These are phyloP conservation scores for Amia ocellicauda DNA, from an alignment of 2,113 vertebrate species.

Conservation along the genomic window DNA sequence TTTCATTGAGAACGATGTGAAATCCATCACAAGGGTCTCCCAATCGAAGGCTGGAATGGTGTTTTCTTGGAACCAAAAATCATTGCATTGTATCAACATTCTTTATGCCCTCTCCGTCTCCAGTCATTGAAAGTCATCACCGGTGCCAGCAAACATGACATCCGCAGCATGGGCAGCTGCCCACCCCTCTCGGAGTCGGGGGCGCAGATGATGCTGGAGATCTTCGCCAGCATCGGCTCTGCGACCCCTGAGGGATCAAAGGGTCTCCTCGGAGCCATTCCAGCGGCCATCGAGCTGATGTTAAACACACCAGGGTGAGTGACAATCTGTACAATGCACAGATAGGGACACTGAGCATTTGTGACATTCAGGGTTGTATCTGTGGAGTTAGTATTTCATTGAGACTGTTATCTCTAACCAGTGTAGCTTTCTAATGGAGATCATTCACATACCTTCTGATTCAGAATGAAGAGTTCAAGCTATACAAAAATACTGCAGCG, in stretches of 20 bases:
- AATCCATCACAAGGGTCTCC: no score
- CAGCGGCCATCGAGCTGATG: slow-evolving; percentile 79
- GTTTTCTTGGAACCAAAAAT: no score
- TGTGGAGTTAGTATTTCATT: no score
- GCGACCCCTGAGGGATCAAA: slow-evolving; percentile 72
- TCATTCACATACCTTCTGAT: no score
- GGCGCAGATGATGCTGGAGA: slow-evolving; percentile 85
- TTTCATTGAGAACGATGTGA: no score
- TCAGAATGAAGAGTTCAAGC: no score
- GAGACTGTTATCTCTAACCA: no score
- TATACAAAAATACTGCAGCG: no score
- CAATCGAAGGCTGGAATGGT: no score
- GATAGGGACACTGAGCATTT: no score
- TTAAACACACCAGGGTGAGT: slow-evolving; percentile 72
- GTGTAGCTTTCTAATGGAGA: background rate
- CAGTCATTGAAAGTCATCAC: slow-evolving; percentile 87
- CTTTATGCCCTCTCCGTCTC: background rate
- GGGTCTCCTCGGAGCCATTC: slow-evolving; percentile 74
- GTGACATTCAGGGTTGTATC: no score
- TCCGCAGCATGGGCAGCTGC: slow-evolving; percentile 47
- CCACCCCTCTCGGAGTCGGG: slow-evolving; percentile 68
- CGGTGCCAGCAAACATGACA: slow-evolving; percentile 72
- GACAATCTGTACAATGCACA: no score
- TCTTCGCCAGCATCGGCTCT: slow-evolving; percentile 92
- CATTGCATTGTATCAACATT: background rate